Evolutionary conservation across 2,113 vertebrate species (phyloP).

Genomic region (Pluvialis apricaria): DNA sequence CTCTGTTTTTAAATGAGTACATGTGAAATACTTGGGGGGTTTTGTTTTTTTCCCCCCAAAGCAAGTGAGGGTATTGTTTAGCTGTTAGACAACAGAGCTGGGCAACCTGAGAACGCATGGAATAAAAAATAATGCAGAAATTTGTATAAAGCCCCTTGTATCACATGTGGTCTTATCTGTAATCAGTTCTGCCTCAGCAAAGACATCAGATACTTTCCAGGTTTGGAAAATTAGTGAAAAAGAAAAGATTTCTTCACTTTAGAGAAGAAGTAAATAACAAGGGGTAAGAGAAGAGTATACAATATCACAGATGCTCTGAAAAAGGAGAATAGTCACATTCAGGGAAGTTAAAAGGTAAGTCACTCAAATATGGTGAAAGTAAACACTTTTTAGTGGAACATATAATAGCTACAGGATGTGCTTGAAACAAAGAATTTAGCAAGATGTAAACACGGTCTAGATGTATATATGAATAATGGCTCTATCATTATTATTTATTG

Average conservation of each 20-base stretch:
- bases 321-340: background rate
- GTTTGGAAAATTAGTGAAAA: background rate
- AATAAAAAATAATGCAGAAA: background rate
- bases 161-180: background rate
- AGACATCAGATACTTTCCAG: background rate
- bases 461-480: background rate
- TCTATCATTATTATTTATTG: background rate
- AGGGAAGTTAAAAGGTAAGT: background rate
- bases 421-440: background rate
- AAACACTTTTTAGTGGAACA: background rate
- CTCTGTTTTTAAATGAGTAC: background rate
- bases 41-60: background rate
- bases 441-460: background rate
- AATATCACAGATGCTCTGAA: background rate
- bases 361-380: background rate
- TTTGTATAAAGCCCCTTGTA: background rate
- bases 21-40: background rate
- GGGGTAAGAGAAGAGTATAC: background rate
- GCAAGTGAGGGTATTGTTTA: conserved; percentile 3
- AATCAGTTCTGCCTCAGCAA: background rate
- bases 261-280: background rate
- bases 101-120: background rate
- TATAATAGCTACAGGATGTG: background rate
- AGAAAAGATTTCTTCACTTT: background rate
- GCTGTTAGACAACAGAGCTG: background rate